Evolutionary conservation across 2,888 invertebrate species (phyloP).

Genomic region (Dicycla oo): DNA sequence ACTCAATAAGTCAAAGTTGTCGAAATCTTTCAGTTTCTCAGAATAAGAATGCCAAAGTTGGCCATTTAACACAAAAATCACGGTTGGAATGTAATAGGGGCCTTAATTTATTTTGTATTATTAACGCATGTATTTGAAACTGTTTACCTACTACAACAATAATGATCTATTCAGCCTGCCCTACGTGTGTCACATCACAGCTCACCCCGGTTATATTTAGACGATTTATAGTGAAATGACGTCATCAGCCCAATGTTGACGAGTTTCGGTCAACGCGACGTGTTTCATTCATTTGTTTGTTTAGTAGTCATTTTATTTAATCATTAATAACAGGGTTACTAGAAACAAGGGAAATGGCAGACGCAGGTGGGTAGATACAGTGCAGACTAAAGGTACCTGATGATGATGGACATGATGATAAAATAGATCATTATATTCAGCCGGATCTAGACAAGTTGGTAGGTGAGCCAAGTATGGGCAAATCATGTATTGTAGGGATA

Average conservation of each 20-base stretch:
- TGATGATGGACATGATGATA: neutral
- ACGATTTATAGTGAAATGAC: constrained; percentile 56
- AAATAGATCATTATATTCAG: constrained; percentile 1
- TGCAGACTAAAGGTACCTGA: too few species aligned
- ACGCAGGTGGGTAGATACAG: neutral
- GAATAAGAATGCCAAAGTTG: too few species aligned
- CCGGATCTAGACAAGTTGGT: neutral
- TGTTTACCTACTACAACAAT: constrained; percentile 35
- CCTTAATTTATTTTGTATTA: neutral
- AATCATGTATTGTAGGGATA: neutral
- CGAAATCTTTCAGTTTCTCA: too few species aligned
- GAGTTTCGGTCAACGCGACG: constrained; percentile 22
- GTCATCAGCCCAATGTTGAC: constrained; percentile 50
- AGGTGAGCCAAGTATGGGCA: neutral
- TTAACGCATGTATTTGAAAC: neutral
- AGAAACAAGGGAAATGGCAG: neutral
- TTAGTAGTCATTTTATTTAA: constrained; percentile 21
- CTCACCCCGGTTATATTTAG: constrained; percentile 61
- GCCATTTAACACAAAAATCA: too few species aligned
- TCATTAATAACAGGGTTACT: constrained; percentile 1
- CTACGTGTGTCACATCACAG: constrained; percentile 39
- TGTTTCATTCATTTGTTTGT: constrained; percentile 34
- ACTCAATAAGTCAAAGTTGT: too few species aligned
- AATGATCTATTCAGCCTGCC: constrained; percentile 12
- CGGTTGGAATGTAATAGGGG: too few species aligned